These are phyloP conservation scores for Saccopteryx leptura DNA, from an alignment of 2,113 vertebrate species.

Conservation along the genomic window DNA sequence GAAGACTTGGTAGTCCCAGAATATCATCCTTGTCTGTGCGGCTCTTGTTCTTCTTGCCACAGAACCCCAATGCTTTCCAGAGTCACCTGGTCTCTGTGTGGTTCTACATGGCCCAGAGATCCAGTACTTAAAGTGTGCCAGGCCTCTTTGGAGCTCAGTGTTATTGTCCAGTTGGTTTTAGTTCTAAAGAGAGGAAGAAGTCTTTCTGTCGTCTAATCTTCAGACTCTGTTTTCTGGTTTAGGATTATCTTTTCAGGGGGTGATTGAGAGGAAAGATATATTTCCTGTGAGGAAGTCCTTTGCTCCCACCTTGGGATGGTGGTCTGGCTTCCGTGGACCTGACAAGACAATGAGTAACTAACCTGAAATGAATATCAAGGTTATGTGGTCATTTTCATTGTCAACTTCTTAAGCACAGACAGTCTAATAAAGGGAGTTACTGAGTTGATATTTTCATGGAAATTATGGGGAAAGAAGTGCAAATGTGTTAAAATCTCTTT, in stretches of 20 bases:
- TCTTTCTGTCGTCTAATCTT: neutral
- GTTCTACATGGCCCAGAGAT: neutral
- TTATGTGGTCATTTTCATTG: conserved; percentile 16
- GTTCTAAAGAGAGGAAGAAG: neutral
- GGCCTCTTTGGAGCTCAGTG: neutral
- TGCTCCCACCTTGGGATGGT: neutral
- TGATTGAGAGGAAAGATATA: neutral
- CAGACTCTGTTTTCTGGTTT: conserved; percentile 30
- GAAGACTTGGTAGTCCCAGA: neutral
- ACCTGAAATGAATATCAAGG: neutral
- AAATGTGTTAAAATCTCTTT: neutral
- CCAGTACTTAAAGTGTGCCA: neutral
- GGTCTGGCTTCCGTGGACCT: neutral
- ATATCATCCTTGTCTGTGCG: neutral
- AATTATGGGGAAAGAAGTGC: neutral
- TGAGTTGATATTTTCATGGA: neutral
- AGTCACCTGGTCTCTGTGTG: neutral
- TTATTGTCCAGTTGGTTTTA: neutral
- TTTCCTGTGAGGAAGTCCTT: neutral
- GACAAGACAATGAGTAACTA: neutral
- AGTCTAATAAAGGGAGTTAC: neutral
- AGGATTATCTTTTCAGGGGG: neutral
- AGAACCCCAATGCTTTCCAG: neutral
- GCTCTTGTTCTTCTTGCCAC: neutral
- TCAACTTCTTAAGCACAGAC: neutral